Evolutionary conservation across 2,888 invertebrate genomes (phyloP), one percentile per base, ranked within the genome.

Genomic region (Tetrapedia diversipes): DNA sequence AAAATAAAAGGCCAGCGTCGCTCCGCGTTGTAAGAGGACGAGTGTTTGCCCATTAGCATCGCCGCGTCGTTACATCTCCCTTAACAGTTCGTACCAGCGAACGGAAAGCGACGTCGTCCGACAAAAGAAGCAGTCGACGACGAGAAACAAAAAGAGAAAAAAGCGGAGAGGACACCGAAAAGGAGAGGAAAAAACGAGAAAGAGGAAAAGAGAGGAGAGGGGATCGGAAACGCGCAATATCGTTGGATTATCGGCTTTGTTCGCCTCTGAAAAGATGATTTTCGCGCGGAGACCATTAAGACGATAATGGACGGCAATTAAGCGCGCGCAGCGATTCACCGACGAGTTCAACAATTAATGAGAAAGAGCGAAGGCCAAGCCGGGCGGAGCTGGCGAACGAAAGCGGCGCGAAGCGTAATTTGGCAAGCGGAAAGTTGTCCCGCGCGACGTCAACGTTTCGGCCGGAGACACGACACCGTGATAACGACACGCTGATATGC

Each of bases 291-390:
- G 77, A 53, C 73, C 78, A 79, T 84, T 80, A 84, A 76, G 76
- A 63, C 71, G 77, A 70, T 85, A 86, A 87, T 84, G 71, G 75
- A 84, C 74, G 80, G 79, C 81, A 86, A 87, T 87, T 86, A 83
- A 68, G 79, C 39, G 73, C 56, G 53, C 64, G 16, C 0, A 4
- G 53, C 77, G 78, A 82, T 83, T 81, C 68, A 73, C 79, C 79
- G 67, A 65, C 73, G 77, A 79, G 81, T 76, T 39, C 57, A 65
- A 83, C 84, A 78, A 84, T 86, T 82, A 84, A 81, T 79, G 66
- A 49, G 57, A 14, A 27, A 11, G 37, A 32, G 2, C 41, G 16
- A 24, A 37, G 34, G 19, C 2, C 8, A 4, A 4, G 8, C n/a
- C 19, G 10, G 32, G 29, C 22, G 41, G 16, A 53, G 41, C 29